Evolutionary conservation across 2,797 vertebrate species (phyloP), one percentile per base, ranked within the genome.

Genomic region (Sebastes vulpes): DNA sequence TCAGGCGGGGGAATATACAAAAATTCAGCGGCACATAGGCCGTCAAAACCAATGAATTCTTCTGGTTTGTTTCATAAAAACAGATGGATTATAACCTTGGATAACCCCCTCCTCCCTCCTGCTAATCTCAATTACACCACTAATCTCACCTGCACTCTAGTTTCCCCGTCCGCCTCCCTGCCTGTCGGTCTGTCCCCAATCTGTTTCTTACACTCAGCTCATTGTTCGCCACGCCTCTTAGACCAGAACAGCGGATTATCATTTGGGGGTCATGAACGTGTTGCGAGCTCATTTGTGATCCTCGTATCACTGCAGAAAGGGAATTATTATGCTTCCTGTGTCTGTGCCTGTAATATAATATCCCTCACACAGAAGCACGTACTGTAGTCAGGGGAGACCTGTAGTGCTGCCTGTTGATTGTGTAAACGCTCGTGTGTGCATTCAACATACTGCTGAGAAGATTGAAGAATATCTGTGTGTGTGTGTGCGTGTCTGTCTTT

Each of bases 111-210:
- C 16, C 18, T 9, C 46, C 46, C 25, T 66, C 54, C 68, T 65
- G 48, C 77, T 92, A 79, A 91, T 89, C 81, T 84, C 77, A 84
- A 35, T 84, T 79, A 84, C 77, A 75, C 38, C 50, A 56, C 71
- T 91, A 86, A 90, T 92, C 92, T 87, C 78, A 89, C 86, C 86
- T 92, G 81, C 73, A 80, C 78, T 26, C 68, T 11, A 63, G 69
- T 54, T 74, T 73, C 63, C 58, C 52, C 74, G 68, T 67, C 69
- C 59, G 31, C 52, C 74, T 21, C 50, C 46, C 65, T 80, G 14
- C 54, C 38, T 84, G 58, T 53, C 69, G 74, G 76, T 79, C 52
- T 64, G 71, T 79, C 52, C 63, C 66, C 58, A 75, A 38, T 84
- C 79, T 74, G 69, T 78, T 84, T 65, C 86, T 75, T 64, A 73